Base-by-base conservation (phyloP, 2,797 vertebrate species). In the Garrulus glandarius region DNA sequence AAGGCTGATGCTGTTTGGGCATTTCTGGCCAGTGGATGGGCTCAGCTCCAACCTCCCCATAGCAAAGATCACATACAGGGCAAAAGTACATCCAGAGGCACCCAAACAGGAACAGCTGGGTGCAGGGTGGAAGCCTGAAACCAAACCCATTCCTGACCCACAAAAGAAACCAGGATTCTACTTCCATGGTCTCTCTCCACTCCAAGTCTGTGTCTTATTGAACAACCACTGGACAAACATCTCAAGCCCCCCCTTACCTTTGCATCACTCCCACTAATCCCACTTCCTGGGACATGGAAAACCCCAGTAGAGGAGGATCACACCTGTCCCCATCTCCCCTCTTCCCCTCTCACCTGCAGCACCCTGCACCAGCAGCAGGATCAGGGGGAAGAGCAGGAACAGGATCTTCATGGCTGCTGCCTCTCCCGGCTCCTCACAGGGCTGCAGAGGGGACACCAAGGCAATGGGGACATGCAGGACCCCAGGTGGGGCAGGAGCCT, bases 371-470 rank as follows among this genome's bases (percentile, higher is more conserved):
- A 84, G 18, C 14, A 77, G 64, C 5, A 95, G 53, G 57, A 92
- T 5, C 24, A 95, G 47, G 5, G 69, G 41, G 7, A 87, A 90
- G 74, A 95, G 82, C 37, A 95, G 50, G 46, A 74, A 77, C 23
- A 90, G n/a, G 41, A 81, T 84, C 74, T 59, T 46, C 92, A 95
- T 95, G 83, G 46, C 43, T 84, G 60, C 26, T 0, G 3, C 18
- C 16, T 9, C 7, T 12, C 3, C 18, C 0, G 1, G 6, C 1
- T 65, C 63, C 87, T 67, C 68, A 52, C n/a, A 1, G 27, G 12
- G 43, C 47, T 87, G 32, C 27, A 52, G 44, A 55, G 32, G 20
- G 47, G 18, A 74, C 26, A 61, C 22, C 43, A 74, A 84, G 17
- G 11, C 53, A 84, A 59, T 23, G 64, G 56, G 34, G 63, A 19